Base-by-base conservation (phyloP, 92 coral and sea anemone genomes). In the Palythoa grandis region DNA sequence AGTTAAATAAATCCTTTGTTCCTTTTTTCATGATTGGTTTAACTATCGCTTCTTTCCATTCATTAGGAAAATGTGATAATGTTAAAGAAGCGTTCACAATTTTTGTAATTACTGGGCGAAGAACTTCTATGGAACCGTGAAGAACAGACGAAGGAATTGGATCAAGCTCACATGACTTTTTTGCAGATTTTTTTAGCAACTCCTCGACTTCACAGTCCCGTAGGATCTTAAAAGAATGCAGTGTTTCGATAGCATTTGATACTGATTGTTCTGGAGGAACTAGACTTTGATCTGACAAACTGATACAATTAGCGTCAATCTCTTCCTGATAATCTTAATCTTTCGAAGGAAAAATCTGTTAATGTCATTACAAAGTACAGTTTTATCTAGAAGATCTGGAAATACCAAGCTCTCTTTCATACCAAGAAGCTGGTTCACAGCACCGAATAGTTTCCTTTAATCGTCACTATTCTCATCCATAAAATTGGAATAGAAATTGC, bases 371-470 rank as follows among this genome's bases (percentile, higher is more conserved):
- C 63, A 79, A 19, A 88, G 76, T 25, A 71, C 39, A 6, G 86
- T 82, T n/a, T 54, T 73, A 10, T 82, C 52, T 15, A 73, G 74
- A 86, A 79, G 79, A 0, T 53, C 71, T 23, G 78, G 86, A 61
- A 83, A 73, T 20, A 74, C 71, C 68, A 57, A 60, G 17, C 29
- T 74, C 23, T 78, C 66, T 15, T 67, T 72, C 84, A 23, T 82
- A 66, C 87, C 89, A 14, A 92, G 86, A 54, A 92, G 92, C 82
- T 86, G 68, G 16, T 76, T 86, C 11, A 90, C 87, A 3, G 89
- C 86, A 40, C 47, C 66, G 71, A 92, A 89, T 76, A 92, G 74
- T 76, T 82, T 86, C 61, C 82, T 82, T 74, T 92, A 87, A 86
- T 92, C 76, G 19, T 79, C 83, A 56, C 88, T 58, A 37, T 92